Evolutionary conservation across 2,888 invertebrate species (phyloP).

Genomic region (Dryadula phaetusa): DNA sequence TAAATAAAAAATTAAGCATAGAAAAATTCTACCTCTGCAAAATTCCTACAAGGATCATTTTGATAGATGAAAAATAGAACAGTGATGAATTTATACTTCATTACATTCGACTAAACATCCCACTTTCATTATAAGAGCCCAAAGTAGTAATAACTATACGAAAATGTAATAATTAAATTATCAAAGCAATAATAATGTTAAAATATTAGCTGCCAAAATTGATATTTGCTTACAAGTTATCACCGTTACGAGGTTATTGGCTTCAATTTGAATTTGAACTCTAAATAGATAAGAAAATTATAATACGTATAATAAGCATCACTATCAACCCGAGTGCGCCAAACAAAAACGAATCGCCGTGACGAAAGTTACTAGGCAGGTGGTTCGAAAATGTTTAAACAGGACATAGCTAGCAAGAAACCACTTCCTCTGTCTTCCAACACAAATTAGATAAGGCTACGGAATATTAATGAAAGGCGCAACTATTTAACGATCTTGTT

Average conservation of each 20-base stretch:
- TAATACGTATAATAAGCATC: neutral
- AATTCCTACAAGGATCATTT: too few species aligned
- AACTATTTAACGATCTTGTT: constrained; percentile 48
- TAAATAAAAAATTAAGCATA: too few species aligned
- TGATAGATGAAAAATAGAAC: too few species aligned
- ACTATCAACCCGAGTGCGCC: neutral
- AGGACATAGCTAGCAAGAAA: constrained; percentile 64
- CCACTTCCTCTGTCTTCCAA: constrained; percentile 73
- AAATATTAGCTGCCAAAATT: constrained; percentile 20
- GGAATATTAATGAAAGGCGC: constrained; percentile 72
- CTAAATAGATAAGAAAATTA: constrained; percentile 24
- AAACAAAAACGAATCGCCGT: constrained; percentile 1
- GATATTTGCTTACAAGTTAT: constrained; percentile 26
- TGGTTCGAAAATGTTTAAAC: constrained; percentile 59
- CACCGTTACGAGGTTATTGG: constrained; percentile 53
- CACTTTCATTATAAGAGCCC: neutral
- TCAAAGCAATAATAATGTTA: neutral
- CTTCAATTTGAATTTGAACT: constrained; percentile 34
- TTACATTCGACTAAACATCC: neutral
- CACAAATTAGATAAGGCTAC: constrained; percentile 70
- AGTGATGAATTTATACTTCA: too few species aligned
- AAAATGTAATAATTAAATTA: neutral
- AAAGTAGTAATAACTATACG: neutral
- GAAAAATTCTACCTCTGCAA: too few species aligned
- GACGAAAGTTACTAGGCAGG: constrained; percentile 43